These are phyloP conservation scores for Anser brachyrhynchus DNA, from an alignment of 2,113 vertebrate species.

Conservation along the genomic window DNA sequence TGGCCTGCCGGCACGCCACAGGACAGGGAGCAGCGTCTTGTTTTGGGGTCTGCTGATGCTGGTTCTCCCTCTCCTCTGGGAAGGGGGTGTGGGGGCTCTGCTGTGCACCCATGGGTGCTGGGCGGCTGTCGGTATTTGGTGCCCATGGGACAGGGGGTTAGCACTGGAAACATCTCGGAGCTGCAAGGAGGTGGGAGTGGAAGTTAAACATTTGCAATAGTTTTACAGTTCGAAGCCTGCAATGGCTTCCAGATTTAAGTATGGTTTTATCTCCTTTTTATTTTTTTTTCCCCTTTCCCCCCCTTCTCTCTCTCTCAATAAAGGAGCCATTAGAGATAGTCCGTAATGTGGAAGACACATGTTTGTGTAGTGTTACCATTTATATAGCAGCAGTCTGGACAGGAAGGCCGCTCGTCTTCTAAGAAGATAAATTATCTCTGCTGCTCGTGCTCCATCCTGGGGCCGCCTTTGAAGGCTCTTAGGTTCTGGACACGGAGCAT, in stretches of 20 bases:
- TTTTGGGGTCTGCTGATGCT: accelerated
- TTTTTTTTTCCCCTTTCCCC: no score
- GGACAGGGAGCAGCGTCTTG: accelerated
- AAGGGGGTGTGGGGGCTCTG: not conserved
- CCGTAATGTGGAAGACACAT: not conserved
- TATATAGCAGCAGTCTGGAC: not conserved
- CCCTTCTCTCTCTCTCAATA: not conserved
- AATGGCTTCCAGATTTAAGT: not conserved
- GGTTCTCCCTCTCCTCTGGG: not conserved
- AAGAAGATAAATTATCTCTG: not conserved
- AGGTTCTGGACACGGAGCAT: not conserved
- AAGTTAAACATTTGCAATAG: not conserved
- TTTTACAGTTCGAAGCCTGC: not conserved
- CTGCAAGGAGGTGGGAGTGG: not conserved
- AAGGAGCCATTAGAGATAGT: not conserved
- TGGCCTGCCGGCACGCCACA: accelerated
- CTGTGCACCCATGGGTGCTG: not conserved
- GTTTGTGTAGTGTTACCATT: not conserved
- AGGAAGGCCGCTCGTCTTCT: not conserved
- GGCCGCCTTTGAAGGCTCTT: not conserved
- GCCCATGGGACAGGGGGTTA: accelerated
- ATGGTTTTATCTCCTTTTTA: not conserved
- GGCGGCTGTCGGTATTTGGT: not conserved
- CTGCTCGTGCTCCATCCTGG: not conserved
- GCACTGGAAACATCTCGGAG: not conserved